phyloP scores from a whole-genome alignment of 2,113 vertebrate species.

The Ranitomeya imitator region DNA sequence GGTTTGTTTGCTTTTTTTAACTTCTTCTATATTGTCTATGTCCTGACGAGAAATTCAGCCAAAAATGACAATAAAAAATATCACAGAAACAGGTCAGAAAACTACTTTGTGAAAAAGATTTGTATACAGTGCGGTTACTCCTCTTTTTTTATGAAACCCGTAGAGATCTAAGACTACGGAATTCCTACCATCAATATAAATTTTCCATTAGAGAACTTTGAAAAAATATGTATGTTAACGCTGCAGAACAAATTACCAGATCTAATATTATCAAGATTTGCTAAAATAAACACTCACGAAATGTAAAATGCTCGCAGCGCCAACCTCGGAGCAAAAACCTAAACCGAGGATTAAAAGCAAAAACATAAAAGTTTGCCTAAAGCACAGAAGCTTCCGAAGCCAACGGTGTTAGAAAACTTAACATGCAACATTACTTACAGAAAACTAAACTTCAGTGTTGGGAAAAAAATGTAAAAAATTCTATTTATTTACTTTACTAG shows the following conservation, averaged over 20 bases:
- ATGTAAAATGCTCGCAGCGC: neutral
- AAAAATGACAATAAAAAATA: too few relatives aligned
- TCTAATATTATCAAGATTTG: neutral
- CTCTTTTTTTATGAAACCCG: too few relatives aligned
- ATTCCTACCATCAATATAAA: too few relatives aligned
- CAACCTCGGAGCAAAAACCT: neutral
- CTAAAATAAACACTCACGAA: neutral
- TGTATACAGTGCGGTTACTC: too few relatives aligned
- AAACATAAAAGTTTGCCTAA: neutral
- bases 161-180: too few relatives aligned
- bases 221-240: too few relatives aligned
- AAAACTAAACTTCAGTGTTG: neutral
- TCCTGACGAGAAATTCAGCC: too few relatives aligned
- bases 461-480: neutral
- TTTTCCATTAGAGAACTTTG: too few relatives aligned
- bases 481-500: neutral
- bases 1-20: too few relatives aligned
- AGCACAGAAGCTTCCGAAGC: constrained; percentile 4
- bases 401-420: neutral
- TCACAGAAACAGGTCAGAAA: too few relatives aligned
- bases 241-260: neutral
- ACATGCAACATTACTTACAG: neutral
- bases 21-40: too few relatives aligned
- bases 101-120: too few relatives aligned
- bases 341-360: neutral